A percentile compares a stretch with the other conserved stretches of the same genome.
phyloP scores from a whole-genome alignment of 2,888 invertebrate species.

The Tenthredo scrophulariae region DNA sequence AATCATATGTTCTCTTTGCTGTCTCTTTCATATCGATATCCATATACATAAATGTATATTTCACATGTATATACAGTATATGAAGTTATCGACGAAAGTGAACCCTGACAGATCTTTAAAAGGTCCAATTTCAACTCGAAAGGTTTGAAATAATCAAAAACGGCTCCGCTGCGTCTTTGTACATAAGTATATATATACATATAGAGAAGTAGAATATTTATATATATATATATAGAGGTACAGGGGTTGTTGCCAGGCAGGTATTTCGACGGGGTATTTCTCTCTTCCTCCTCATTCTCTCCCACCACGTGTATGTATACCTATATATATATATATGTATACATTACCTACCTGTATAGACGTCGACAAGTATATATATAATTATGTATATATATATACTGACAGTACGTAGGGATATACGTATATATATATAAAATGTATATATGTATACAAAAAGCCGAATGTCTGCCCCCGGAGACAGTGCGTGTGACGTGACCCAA shows the following conservation, averaged over 20 bases:
- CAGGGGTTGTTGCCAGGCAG: conserved; percentile 52
- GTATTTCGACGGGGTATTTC: conserved; percentile 40
- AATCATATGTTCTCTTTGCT: too few species aligned
- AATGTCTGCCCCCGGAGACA: conserved; percentile 35
- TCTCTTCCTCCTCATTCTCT: neutral
- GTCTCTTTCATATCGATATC: neutral
- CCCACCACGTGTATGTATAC: neutral
- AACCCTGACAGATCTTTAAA: neutral
- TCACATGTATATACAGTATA: neutral
- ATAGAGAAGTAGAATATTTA: neutral
- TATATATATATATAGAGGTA: neutral
- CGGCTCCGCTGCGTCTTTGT: neutral
- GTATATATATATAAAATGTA: neutral
- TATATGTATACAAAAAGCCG: neutral
- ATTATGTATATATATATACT: neutral
- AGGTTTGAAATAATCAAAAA: neutral
- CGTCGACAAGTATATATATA: neutral
- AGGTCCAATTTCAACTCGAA: neutral
- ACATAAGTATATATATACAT: neutral
- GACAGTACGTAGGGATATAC: neutral
- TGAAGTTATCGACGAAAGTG: neutral
- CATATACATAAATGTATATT: neutral
- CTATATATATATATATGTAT: neutral
- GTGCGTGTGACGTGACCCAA: conserved; percentile 23
- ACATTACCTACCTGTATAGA: neutral